These are phyloP conservation scores for Lomographa bimaculata DNA, from an alignment of 2,888 invertebrate species.

Conservation along the genomic window DNA sequence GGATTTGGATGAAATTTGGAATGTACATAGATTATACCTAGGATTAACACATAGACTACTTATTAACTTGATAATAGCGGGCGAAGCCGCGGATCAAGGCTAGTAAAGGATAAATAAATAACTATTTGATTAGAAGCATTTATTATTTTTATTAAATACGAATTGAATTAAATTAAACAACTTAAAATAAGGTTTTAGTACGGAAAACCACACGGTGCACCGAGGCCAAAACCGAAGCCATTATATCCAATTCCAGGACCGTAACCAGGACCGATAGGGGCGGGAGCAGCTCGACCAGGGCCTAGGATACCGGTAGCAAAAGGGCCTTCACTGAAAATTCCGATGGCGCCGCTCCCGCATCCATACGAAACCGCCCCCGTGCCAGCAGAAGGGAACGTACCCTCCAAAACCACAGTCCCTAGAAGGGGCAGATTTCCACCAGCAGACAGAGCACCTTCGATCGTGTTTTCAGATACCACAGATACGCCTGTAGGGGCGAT, in stretches of 20 bases:
- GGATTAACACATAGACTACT: no score
- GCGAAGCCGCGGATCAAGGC: no score
- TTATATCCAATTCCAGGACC: conserved; percentile 2
- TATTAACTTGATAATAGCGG: no score
- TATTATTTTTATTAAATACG: conserved; percentile 4
- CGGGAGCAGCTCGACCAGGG: conserved; percentile 13
- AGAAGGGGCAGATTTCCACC: conserved; percentile 49
- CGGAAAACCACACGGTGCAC: neutral
- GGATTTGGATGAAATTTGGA: no score
- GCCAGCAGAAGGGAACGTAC: conserved; percentile 41
- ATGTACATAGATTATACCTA: no score
- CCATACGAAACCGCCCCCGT: conserved; percentile 41
- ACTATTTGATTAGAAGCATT: neutral
- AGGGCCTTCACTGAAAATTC: conserved; percentile 25
- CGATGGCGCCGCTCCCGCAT: conserved; percentile 37
- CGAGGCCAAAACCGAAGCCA: conserved; percentile 1
- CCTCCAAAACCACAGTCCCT: conserved; percentile 45
- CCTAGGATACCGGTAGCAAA: conserved; percentile 23
- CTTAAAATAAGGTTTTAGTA: conserved; percentile 1
- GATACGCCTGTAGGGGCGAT: conserved; percentile 46
- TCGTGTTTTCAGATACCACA: conserved; percentile 50
- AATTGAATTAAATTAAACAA: neutral
- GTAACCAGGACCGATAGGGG: neutral
- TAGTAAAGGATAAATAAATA: neutral
- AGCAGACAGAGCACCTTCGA: conserved; percentile 42